These are phyloP conservation scores for Turritopsis dohrnii DNA, from an alignment of 30 jellyfish, hydroid and myxozoan species.

Conservation along the genomic window DNA sequence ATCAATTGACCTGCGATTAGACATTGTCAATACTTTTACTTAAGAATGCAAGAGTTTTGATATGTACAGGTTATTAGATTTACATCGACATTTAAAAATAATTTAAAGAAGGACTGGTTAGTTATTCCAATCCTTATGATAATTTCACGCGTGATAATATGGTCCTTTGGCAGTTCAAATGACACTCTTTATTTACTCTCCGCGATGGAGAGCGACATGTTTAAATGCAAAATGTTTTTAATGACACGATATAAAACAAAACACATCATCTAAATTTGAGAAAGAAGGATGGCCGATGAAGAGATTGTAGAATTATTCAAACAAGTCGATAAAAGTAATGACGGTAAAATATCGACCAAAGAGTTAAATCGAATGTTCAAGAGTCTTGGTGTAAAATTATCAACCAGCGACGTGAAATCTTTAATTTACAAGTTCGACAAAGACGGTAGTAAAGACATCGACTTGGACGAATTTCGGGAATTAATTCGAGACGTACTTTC, in stretches of 20 bases:
- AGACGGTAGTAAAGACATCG: slow-evolving; percentile 26
- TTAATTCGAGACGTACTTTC: slow-evolving; percentile 3
- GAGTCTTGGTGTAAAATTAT: slow-evolving; percentile 7
- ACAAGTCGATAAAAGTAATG: slow-evolving; percentile 27
- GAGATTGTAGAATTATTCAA: slow-evolving; percentile 19
- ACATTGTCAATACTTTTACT: too few relatives aligned
- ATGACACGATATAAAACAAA: not conserved
- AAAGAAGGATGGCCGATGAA: slow-evolving; percentile 27
- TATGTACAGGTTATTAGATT: too few relatives aligned
- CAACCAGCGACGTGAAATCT: not conserved
- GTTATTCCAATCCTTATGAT: too few relatives aligned
- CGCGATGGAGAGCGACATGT: not conserved
- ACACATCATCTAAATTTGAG: not conserved
- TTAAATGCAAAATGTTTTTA: not conserved
- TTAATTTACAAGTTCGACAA: slow-evolving; percentile 16
- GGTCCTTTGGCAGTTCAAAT: too few relatives aligned
- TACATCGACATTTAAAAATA: too few relatives aligned
- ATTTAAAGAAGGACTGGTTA: too few relatives aligned
- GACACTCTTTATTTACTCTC: too few relatives aligned
- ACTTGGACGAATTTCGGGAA: slow-evolving; percentile 27
- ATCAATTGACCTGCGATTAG: too few relatives aligned
- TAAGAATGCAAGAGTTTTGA: too few relatives aligned
- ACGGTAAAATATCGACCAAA: slow-evolving; percentile 23
- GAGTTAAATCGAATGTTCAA: slow-evolving; percentile 28
- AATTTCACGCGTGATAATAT: too few relatives aligned